A percentile compares a stretch with the other conserved stretches of the same genome.
phyloP scores from a whole-genome alignment of 2,797 vertebrate genomes.

The Coluber constrictor region DNA sequence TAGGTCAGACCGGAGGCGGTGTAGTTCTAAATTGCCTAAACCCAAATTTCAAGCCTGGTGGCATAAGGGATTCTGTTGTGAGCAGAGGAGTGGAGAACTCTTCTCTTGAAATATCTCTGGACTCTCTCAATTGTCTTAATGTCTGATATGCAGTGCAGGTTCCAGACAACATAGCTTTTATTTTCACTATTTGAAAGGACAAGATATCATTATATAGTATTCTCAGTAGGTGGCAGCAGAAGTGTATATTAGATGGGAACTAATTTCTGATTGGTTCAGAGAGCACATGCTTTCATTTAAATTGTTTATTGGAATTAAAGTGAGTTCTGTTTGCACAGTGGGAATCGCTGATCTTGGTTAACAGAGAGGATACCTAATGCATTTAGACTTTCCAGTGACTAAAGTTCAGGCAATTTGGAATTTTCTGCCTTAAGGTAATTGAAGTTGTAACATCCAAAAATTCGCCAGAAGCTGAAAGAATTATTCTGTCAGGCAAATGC shows the following conservation, averaged over 20 bases:
- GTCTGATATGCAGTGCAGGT: too few relatives aligned
- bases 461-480: neutral
- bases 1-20: too few relatives aligned
- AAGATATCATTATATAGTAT: too few relatives aligned
- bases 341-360: neutral
- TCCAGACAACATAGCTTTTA: too few relatives aligned
- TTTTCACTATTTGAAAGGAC: neutral
- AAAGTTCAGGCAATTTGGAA: conserved; percentile 25
- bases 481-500: neutral
- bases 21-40: too few relatives aligned
- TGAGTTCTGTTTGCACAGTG: neutral
- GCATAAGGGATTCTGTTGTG: too few relatives aligned
- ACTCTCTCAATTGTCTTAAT: too few relatives aligned
- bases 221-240: too few relatives aligned
- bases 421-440: conserved; percentile 19
- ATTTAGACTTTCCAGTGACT: neutral
- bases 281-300: neutral
- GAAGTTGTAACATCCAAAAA: neutral
- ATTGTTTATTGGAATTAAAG: conserved; percentile 1
- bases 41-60: too few relatives aligned
- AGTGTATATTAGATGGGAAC: neutral
- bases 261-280: neutral
- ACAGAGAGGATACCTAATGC: neutral
- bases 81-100: too few relatives aligned
- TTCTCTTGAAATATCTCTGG: too few relatives aligned